These are phyloP conservation scores for Synaphobranchus kaupii DNA, from an alignment of 2,797 vertebrate species.

Conservation along the genomic window DNA sequence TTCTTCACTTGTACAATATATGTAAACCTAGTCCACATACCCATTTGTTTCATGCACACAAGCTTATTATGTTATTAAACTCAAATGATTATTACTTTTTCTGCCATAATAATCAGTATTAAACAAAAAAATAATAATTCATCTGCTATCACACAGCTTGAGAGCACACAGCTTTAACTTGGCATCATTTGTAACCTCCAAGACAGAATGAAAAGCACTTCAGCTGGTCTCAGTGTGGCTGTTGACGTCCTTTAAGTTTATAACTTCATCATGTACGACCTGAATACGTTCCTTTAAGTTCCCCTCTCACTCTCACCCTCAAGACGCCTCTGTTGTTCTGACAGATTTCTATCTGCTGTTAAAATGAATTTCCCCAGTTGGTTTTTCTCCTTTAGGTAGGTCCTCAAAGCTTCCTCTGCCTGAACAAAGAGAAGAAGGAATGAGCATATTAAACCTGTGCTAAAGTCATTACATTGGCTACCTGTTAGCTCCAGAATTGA, in stretches of 20 bases:
- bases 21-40: neutral
- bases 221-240: neutral
- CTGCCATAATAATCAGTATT: neutral
- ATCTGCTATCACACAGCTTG: neutral
- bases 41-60: neutral
- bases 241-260: neutral
- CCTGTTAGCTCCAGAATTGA: too few species aligned
- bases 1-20: too few species aligned
- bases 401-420: conserved; percentile 45
- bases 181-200: neutral
- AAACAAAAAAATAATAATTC: neutral
- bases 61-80: neutral
- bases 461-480: too few species aligned
- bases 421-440: conserved; percentile 16
- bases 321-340: conserved; percentile 25
- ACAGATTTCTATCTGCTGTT: conserved; percentile 35
- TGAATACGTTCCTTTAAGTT: neutral
- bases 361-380: conserved; percentile 35
- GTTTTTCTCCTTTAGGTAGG: conserved; percentile 38
- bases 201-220: neutral
- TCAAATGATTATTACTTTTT: neutral
- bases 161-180: neutral
- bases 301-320: conserved; percentile 40
- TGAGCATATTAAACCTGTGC: neutral
- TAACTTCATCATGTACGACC: neutral